Evolutionary conservation across 1,140 invertebrate species (phyloP).

Genomic region (Drosophila mayri): DNA sequence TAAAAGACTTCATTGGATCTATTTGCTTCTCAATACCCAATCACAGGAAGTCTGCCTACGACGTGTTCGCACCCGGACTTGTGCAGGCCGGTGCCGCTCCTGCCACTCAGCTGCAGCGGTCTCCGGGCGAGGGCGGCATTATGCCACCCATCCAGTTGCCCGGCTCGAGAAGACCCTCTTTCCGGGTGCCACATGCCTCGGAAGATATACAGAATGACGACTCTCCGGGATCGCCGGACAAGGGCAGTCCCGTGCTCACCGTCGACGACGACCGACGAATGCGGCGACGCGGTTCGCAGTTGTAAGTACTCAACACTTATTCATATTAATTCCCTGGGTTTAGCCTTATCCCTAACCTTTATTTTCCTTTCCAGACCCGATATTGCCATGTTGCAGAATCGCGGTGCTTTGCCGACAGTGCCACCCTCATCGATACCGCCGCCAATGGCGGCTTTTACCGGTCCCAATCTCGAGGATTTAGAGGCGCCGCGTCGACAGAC

Average conservation of each 20-base stretch:
- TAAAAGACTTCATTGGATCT: too few species aligned
- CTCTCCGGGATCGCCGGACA: constrained; percentile 85
- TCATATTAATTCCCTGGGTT: too few species aligned
- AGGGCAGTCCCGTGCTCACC: constrained; percentile 86
- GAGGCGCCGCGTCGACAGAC: constrained; percentile 90
- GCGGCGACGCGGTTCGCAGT: constrained; percentile 90
- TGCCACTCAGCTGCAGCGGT: constrained; percentile 67
- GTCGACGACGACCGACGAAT: constrained; percentile 91
- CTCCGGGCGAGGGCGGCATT: constrained; percentile 76
- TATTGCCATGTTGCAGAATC: constrained; percentile 89
- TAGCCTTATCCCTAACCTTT: background rate
- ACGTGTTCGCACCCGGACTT: constrained; percentile 88
- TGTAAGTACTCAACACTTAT: constrained; percentile 87
- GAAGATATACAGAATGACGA: constrained; percentile 87
- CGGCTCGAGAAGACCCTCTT: constrained; percentile 88
- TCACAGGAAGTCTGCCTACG: constrained; percentile 90
- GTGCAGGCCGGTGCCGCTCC: constrained; percentile 62
- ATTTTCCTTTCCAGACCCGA: constrained; percentile 87
- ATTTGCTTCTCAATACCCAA: background rate
- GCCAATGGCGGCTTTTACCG: constrained; percentile 86
- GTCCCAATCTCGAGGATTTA: constrained; percentile 87
- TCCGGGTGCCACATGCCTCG: constrained; percentile 86
- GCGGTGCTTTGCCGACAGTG: constrained; percentile 85
- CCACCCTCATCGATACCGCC: constrained; percentile 86
- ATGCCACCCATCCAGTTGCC: constrained; percentile 77